Percentiles rank a stretch among this genome's conserved stretches.
These are phyloP conservation scores for Ptilorrhoa leucosticta DNA, from an alignment of 2,113 vertebrate species.

Conservation along the genomic window DNA sequence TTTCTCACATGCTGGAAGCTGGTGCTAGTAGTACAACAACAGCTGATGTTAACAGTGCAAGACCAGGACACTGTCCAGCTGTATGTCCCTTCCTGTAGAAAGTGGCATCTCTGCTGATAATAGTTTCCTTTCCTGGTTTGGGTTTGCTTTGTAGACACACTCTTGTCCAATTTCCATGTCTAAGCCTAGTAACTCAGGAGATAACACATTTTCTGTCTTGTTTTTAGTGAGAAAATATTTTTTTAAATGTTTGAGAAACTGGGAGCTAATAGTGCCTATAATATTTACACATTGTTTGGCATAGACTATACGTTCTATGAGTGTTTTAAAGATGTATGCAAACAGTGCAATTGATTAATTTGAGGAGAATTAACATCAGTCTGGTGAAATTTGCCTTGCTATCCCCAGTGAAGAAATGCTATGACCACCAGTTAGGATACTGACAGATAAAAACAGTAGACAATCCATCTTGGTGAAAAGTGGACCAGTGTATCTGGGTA, in stretches of 20 bases:
- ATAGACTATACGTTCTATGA: not conserved
- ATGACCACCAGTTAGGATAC: not conserved
- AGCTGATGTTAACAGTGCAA: not conserved
- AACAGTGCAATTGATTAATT: not conserved
- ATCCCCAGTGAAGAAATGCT: not conserved
- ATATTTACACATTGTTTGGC: not conserved
- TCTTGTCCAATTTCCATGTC: not conserved
- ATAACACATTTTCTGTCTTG: not conserved
- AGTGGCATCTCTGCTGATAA: not conserved
- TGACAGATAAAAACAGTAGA: not conserved
- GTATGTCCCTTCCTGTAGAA: not conserved
- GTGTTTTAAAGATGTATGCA: not conserved
- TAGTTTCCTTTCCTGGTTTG: not conserved
- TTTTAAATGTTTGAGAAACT: not conserved
- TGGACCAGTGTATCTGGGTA: not conserved
- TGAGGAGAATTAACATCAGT: not conserved
- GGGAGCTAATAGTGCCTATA: not conserved
- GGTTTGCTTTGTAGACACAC: not conserved
- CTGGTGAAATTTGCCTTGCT: not conserved
- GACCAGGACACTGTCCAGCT: not conserved
- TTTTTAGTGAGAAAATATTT: not conserved
- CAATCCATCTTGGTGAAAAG: not conserved
- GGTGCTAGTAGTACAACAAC: not conserved
- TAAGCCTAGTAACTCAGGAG: not conserved
- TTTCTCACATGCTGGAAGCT: not conserved